Evolutionary conservation across 2,888 invertebrate genomes (phyloP).

Genomic region (Linnaemya tessellans): DNA sequence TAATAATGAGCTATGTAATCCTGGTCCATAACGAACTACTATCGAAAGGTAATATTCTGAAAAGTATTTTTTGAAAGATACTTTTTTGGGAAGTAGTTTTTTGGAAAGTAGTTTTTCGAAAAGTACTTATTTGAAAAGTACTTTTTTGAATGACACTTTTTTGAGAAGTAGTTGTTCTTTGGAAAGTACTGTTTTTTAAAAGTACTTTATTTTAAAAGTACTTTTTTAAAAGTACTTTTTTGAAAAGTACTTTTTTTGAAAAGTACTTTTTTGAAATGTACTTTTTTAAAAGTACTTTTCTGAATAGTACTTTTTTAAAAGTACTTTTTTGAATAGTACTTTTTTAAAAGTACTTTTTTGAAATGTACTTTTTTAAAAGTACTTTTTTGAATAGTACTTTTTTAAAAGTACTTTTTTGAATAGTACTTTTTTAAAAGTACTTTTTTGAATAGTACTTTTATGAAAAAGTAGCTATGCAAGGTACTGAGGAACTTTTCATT

Average conservation of each 20-base stretch:
- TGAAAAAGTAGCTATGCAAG: background rate
- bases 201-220: too few relatives aligned
- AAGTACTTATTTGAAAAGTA: background rate
- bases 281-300: background rate
- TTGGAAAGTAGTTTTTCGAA: background rate
- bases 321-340: too few relatives aligned
- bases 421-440: background rate
- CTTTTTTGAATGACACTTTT: background rate
- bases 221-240: background rate
- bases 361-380: background rate
- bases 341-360: background rate
- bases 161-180: background rate
- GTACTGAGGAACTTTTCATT: background rate
- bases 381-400: background rate
- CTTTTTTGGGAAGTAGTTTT: background rate
- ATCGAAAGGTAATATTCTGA: too few relatives aligned
- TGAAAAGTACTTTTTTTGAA: background rate
- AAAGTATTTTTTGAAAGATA: background rate
- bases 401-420: background rate
- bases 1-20: too few relatives aligned
- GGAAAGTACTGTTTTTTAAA: background rate
- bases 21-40: too few relatives aligned
- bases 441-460: background rate
- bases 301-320: background rate
- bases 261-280: background rate